Conservation (phyloP, 1,140 invertebrate genomes). For the Apis laboriosa region DNA sequence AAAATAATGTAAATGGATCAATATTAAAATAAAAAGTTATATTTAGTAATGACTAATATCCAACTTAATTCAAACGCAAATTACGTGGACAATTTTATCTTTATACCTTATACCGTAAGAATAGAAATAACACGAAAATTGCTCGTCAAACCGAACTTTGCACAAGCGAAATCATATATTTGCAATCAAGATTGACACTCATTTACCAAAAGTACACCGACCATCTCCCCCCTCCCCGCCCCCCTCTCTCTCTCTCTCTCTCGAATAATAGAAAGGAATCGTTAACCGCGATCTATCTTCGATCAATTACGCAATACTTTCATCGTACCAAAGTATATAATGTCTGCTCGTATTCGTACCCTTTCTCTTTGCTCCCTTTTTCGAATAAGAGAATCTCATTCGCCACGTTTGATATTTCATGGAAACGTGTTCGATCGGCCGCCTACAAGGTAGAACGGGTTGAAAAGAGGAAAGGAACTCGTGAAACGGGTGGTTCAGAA, state of each 20-base stretch:
- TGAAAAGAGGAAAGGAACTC: constrained; percentile 47
- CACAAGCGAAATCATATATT: neutral
- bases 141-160: neutral
- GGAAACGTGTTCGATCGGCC: constrained; percentile 64
- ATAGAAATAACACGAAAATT: too few species aligned
- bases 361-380: constrained; percentile 38
- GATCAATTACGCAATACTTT: constrained; percentile 53
- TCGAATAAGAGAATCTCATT: constrained; percentile 73
- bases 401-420: constrained; percentile 74
- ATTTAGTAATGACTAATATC: too few species aligned
- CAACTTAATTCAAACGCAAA: too few species aligned
- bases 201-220: neutral
- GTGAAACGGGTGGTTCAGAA: constrained; percentile 50
- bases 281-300: constrained; percentile 29
- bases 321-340: constrained; percentile 42
- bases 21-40: too few species aligned
- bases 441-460: constrained; percentile 51
- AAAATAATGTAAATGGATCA: too few species aligned
- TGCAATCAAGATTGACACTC: neutral
- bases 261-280: neutral
- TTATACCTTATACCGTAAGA: too few species aligned
- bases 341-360: constrained; percentile 42
- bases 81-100: too few species aligned
- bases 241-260: neutral
- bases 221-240: too few species aligned